Conservation (phyloP, 92 coral and sea anemone genomes). For the Zoanthus sansibaricus region DNA sequence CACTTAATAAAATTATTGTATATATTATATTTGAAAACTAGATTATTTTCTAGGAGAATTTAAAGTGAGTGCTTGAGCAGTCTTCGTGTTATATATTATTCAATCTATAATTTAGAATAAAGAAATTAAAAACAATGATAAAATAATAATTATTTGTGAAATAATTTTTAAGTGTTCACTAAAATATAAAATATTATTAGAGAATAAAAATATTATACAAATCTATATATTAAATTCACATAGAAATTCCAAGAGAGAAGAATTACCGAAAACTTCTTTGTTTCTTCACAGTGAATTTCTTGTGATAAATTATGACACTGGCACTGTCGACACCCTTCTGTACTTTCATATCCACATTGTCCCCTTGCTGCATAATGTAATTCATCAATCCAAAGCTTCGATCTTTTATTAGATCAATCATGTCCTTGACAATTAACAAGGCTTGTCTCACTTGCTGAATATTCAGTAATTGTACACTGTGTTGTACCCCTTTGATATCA, state of each 20-base stretch:
- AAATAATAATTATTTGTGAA: too few relatives aligned
- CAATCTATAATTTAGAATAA: too few relatives aligned
- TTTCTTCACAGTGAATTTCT: constrained; percentile 70
- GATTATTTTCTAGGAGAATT: too few relatives aligned
- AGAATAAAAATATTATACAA: not conserved
- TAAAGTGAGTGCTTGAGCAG: too few relatives aligned
- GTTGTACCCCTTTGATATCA: constrained; percentile 76
- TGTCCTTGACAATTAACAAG: constrained; percentile 85
- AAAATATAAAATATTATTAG: not conserved
- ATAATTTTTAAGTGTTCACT: not conserved
- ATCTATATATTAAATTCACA: not conserved
- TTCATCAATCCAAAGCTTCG: constrained; percentile 87
- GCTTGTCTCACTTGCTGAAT: constrained; percentile 95
- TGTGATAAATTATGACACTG: constrained; percentile 90
- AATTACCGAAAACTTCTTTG: constrained; percentile 52
- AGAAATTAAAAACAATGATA: too few relatives aligned
- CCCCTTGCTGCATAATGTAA: constrained; percentile 92
- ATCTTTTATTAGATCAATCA: constrained; percentile 62
- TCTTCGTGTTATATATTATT: too few relatives aligned
- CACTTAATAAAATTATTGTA: too few relatives aligned
- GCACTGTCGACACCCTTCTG: constrained; percentile 80
- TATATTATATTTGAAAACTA: too few relatives aligned
- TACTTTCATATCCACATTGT: constrained; percentile 91
- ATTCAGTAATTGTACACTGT: constrained; percentile 84
- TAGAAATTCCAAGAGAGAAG: not conserved